Percentiles rank a stretch among this genome's conserved stretches.
These are phyloP conservation scores for Euphysa ruthae DNA, from an alignment of 30 jellyfish, hydroid and myxozoan genomes.

Conservation along the genomic window DNA sequence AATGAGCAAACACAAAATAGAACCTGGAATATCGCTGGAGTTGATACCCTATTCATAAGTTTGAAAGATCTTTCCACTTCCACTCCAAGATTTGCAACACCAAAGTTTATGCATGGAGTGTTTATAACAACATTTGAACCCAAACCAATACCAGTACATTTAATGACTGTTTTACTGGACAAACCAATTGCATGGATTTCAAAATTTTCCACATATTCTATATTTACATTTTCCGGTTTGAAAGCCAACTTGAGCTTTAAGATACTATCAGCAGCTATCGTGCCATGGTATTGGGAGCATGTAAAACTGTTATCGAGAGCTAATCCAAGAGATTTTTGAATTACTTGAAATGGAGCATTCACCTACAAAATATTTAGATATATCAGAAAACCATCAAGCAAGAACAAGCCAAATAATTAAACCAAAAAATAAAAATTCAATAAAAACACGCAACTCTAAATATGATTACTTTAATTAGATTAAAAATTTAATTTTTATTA, in stretches of 20 bases:
- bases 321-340: slow-evolving; percentile 60
- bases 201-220: slow-evolving; percentile 50
- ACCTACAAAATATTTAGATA: slow-evolving; percentile 40
- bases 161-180: slow-evolving; percentile 29
- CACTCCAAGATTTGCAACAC: slow-evolving; percentile 12
- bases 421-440: background rate
- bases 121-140: slow-evolving; percentile 45
- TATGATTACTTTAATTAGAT: background rate
- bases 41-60: slow-evolving; percentile 22
- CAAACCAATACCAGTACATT: slow-evolving; percentile 53
- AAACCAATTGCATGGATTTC: slow-evolving; percentile 68
- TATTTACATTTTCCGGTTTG: slow-evolving; percentile 36
- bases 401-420: background rate
- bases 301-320: slow-evolving; percentile 52
- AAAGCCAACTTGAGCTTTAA: slow-evolving; percentile 28
- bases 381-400: background rate
- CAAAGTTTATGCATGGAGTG: slow-evolving; percentile 47
- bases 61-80: slow-evolving; percentile 58
- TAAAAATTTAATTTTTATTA: background rate
- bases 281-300: slow-evolving; percentile 76
- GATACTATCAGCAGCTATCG: slow-evolving; percentile 50
- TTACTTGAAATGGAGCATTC: slow-evolving; percentile 69
- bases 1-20: background rate
- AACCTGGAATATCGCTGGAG: slow-evolving; percentile 51
- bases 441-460: background rate